These are phyloP conservation scores for Epizoanthus illoricatus DNA, from an alignment of 92 coral and sea anemone genomes.

Conservation along the genomic window DNA sequence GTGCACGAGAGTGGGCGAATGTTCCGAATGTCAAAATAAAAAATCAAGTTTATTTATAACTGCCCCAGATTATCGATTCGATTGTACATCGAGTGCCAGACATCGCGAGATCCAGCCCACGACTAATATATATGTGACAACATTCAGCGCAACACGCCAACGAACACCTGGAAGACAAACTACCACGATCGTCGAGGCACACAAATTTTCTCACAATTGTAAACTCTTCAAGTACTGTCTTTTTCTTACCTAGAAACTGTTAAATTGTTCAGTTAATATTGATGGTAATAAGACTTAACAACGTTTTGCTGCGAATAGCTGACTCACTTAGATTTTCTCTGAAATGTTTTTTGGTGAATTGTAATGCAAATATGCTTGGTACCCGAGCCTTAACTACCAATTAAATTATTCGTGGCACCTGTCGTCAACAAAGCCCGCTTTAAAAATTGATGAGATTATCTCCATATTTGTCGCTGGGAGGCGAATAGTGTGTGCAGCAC, in stretches of 20 bases:
- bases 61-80: neutral
- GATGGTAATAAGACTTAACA: neutral
- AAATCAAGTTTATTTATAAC: neutral
- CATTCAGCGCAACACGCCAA: conserved; percentile 17
- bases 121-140: conserved; percentile 14
- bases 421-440: conserved; percentile 66
- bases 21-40: neutral
- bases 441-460: conserved; percentile 88
- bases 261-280: neutral
- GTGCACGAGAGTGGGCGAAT: neutral
- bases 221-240: neutral
- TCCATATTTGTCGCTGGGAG: conserved; percentile 90
- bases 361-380: conserved; percentile 29
- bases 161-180: neutral
- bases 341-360: conserved; percentile 23
- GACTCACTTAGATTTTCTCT: neutral
- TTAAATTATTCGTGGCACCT: conserved; percentile 56
- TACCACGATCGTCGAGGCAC: neutral
- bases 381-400: conserved; percentile 56
- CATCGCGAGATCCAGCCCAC: neutral
- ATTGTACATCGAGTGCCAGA: neutral
- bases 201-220: neutral
- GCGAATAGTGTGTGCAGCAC: conserved; percentile 72
- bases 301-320: conserved; percentile 12
- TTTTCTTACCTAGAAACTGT: neutral